Conservation (phyloP, 2,888 invertebrate species). For the Pollenia labialis region DNA sequence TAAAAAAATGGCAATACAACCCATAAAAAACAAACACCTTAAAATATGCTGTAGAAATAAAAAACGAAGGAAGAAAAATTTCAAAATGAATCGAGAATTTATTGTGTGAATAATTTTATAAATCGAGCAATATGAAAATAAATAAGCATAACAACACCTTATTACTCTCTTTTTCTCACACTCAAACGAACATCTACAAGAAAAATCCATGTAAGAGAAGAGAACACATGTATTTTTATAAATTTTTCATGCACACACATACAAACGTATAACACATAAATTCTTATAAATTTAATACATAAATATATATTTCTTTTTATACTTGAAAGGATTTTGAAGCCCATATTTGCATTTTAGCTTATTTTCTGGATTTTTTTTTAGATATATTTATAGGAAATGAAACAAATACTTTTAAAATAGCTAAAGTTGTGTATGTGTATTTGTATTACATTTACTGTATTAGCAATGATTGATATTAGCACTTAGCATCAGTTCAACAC, state of each 20-base stretch:
- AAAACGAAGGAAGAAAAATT: not conserved
- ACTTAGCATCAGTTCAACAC: conserved; percentile 74
- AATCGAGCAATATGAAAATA: conserved; percentile 69
- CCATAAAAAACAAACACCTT: not conserved
- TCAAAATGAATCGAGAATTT: conserved; percentile 65
- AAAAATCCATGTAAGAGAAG: too few relatives aligned
- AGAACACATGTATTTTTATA: not conserved
- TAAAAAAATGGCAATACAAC: not conserved
- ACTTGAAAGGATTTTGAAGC: not conserved
- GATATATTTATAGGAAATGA: not conserved
- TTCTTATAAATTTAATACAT: conserved; percentile 30
- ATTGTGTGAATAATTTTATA: conserved; percentile 76
- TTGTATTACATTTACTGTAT: conserved; percentile 73
- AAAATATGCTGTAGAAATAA: not conserved
- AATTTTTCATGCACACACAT: not conserved
- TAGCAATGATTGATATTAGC: conserved; percentile 76
- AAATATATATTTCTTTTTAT: conserved; percentile 23
- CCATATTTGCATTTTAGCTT: conserved; percentile 46
- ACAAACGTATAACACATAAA: not conserved
- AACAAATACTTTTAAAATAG: not conserved
- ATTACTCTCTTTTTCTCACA: not conserved
- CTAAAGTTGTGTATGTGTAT: not conserved
- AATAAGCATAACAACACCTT: conserved; percentile 67
- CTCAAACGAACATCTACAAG: not conserved
- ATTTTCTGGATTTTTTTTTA: conserved; percentile 1